Percentiles rank a stretch among this genome's conserved stretches.
Conservation (phyloP, 1,140 invertebrate genomes). For the Cotesia glomerata region DNA sequence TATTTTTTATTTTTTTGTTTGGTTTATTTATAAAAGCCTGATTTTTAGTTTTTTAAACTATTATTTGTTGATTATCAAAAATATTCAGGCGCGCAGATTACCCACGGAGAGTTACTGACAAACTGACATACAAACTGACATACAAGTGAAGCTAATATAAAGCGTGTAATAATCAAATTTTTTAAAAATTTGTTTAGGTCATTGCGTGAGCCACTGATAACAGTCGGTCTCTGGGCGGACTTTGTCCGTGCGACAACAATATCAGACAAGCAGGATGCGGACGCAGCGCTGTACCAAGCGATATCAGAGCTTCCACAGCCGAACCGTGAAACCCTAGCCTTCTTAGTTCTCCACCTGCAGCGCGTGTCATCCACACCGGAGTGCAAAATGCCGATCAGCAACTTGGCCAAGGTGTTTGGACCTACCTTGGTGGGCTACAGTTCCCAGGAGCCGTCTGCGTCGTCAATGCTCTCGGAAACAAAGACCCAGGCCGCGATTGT, state of each 20-base stretch:
- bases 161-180: too few species aligned
- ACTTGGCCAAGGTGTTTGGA: constrained; percentile 83
- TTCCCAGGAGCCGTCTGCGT: constrained; percentile 68
- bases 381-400: constrained; percentile 80
- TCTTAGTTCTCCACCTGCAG: constrained; percentile 83
- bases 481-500: constrained; percentile 70
- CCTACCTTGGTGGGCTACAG: constrained; percentile 87
- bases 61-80: too few species aligned
- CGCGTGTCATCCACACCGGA: constrained; percentile 74
- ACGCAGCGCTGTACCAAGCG: constrained; percentile 70
- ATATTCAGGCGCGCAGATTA: too few species aligned
- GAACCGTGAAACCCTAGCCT: constrained; percentile 88
- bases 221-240: constrained; percentile 74
- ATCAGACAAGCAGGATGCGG: constrained; percentile 63
- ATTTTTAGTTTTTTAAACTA: too few species aligned
- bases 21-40: too few species aligned
- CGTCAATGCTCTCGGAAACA: constrained; percentile 70
- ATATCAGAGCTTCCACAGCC: constrained; percentile 79
- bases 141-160: too few species aligned
- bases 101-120: too few species aligned
- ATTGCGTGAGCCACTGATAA: constrained; percentile 84
- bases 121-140: too few species aligned
- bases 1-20: too few species aligned
- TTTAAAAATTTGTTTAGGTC: constrained; percentile 50
- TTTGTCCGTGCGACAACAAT: constrained; percentile 76